Base-by-base conservation (phyloP, 1,140 invertebrate genomes). In the Tetramorium alpestre region DNA sequence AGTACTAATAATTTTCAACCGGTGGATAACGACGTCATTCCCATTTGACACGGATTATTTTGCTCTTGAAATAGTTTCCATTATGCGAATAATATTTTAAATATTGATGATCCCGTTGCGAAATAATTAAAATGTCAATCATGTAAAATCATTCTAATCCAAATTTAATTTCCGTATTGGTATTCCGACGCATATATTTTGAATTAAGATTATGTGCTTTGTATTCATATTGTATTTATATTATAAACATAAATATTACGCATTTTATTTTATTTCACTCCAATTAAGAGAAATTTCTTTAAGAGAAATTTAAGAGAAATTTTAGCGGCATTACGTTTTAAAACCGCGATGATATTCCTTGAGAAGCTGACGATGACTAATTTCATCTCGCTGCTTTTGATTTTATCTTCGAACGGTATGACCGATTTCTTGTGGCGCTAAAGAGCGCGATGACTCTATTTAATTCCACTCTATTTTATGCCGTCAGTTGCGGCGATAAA, bases 1-100 rank as follows among this genome's bases (percentile, higher is more conserved):
- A 7, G 38, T 44, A 89, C 70, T 89, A 89, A 86, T 60, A 72
- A 89, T 89, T 75, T 56, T 28, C 33, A 70, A 33, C 28, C 8
- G 13, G 4, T 38, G 7, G 41, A 51, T 56, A 75, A 87, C 13
- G 28, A 16, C 4, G 0, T 6, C 4, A 28, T 13, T 13, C 11
- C 65, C 11, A 82, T 60, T 51, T 8, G 18, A 16, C 38, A 28
- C 47, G 22, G 64, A 72, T 75, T 85, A 75, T 75, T 86, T 87
- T 69, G 51, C 25, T 25, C 33, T 54, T 3, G 10, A 28, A 5
- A 47, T 56, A 54, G n/a, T 18, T 80, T 18, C 13, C 62, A 41
- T 16, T 44, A 44, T 13, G 51, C 54, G 22, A 1, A n/a, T 0
- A 16, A 51, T 44, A 18, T 44, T 44, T 44, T n/a, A 41, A 85